Percentiles rank a stretch among this genome's conserved stretches.
Conservation (phyloP, 2,113 vertebrate species). For the Archilochus colubris region DNA sequence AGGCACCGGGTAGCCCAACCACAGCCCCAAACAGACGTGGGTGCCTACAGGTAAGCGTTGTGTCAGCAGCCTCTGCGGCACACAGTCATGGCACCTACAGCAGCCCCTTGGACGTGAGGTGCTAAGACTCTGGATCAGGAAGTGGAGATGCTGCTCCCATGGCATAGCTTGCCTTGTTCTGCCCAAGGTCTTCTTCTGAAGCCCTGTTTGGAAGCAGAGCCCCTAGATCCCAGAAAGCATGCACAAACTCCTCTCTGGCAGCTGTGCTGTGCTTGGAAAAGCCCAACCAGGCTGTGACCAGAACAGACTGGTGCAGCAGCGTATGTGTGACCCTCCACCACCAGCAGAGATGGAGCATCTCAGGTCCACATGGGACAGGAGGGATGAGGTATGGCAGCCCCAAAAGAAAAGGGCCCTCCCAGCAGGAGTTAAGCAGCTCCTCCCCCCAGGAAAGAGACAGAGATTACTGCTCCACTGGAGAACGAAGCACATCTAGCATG, state of each 20-base stretch:
- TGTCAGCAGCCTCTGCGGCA: not conserved
- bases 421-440: not conserved
- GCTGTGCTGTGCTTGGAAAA: not conserved
- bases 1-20: not conserved
- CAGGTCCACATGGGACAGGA: accelerated
- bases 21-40: not conserved
- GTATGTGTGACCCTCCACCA: not conserved
- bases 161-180: not conserved
- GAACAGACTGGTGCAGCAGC: not conserved
- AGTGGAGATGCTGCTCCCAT: accelerated
- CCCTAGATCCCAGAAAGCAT: not conserved
- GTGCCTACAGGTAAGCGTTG: not conserved
- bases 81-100: not conserved
- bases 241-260: not conserved
- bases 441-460: not conserved
- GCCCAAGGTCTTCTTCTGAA: not conserved
- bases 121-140: accelerated
- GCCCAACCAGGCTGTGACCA: not conserved
- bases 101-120: not conserved
- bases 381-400: not conserved
- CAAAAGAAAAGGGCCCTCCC: not conserved
- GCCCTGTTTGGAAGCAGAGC: not conserved
- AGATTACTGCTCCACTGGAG: not conserved
- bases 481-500: not conserved
- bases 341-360: not conserved